Percentiles rank a stretch among this genome's conserved stretches.
These are phyloP conservation scores for Austrofundulus limnaeus DNA, from an alignment of 2,113 vertebrate species.

Conservation along the genomic window DNA sequence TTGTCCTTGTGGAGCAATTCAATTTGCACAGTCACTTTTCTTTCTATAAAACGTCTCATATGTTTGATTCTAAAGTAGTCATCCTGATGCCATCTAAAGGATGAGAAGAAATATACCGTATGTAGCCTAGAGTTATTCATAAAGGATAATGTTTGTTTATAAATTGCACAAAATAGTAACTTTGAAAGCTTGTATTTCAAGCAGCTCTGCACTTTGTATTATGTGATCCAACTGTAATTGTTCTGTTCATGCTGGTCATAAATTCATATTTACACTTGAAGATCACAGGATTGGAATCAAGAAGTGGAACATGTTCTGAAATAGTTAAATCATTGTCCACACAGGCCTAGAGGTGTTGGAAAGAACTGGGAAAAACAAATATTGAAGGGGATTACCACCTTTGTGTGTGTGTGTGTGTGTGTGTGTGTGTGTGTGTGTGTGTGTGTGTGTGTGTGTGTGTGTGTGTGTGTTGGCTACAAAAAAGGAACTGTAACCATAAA, in stretches of 20 bases:
- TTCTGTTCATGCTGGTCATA: background rate
- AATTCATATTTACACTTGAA: background rate
- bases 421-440: no score
- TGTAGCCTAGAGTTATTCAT: slow-evolving; percentile 79
- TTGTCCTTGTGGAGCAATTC: slow-evolving; percentile 23
- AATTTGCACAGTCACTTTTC: slow-evolving; percentile 29
- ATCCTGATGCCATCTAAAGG: slow-evolving; percentile 12
- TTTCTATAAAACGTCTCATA: no score
- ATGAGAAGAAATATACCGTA: slow-evolving; percentile 5
- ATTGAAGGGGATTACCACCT: slow-evolving; percentile 23
- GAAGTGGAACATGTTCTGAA: no score
- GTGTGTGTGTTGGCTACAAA: background rate
- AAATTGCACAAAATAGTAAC: slow-evolving; percentile 47
- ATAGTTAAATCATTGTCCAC: no score
- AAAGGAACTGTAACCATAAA: slow-evolving; percentile 3
- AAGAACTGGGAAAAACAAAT: no score
- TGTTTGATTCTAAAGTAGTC: no score
- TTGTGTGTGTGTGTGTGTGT: no score
- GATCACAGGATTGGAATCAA: no score
- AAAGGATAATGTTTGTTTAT: slow-evolving; percentile 63
- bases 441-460: no score
- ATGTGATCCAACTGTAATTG: background rate
- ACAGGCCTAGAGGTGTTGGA: no score
- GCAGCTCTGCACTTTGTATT: no score
- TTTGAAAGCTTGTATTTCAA: slow-evolving; percentile 65